Conservation (phyloP, 2,113 vertebrate genomes). For the Boulengeromyrus knoepffleri region DNA sequence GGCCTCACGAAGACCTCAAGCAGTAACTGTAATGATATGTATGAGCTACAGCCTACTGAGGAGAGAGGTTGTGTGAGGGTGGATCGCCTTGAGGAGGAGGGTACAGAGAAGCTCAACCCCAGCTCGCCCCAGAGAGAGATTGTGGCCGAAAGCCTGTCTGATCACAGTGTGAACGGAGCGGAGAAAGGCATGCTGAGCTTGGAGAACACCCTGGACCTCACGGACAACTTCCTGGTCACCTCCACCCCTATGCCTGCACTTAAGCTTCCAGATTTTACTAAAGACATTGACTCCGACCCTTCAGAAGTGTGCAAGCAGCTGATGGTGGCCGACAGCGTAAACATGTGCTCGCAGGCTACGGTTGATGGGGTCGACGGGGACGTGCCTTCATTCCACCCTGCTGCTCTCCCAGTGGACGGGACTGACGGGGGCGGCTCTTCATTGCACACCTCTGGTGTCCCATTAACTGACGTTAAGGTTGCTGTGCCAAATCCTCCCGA, state of each 20-base stretch:
- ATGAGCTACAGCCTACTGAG: conserved; percentile 9
- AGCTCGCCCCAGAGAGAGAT: neutral
- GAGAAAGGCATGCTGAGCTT: neutral
- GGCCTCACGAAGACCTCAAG: neutral
- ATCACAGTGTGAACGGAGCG: neutral
- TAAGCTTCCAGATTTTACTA: neutral
- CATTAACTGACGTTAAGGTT: neutral
- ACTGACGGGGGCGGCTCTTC: neutral
- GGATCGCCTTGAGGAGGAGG: neutral
- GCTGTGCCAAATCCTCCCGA: neutral
- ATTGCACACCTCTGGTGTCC: too few species aligned
- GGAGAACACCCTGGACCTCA: neutral
- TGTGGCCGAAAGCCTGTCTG: neutral
- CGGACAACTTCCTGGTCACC: neutral
- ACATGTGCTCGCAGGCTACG: neutral
- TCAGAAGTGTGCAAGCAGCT: neutral
- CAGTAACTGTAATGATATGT: neutral
- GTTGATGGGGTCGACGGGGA: neutral
- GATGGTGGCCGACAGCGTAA: neutral
- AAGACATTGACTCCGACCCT: neutral
- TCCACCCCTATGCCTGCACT: conserved; percentile 3
- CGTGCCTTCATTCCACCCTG: too few species aligned
- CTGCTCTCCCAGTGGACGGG: neutral
- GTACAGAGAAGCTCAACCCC: neutral
- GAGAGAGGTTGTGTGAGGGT: neutral